Conservation (phyloP, 53 echinoderm and acorn worm genomes). For the Crossaster papposus region DNA sequence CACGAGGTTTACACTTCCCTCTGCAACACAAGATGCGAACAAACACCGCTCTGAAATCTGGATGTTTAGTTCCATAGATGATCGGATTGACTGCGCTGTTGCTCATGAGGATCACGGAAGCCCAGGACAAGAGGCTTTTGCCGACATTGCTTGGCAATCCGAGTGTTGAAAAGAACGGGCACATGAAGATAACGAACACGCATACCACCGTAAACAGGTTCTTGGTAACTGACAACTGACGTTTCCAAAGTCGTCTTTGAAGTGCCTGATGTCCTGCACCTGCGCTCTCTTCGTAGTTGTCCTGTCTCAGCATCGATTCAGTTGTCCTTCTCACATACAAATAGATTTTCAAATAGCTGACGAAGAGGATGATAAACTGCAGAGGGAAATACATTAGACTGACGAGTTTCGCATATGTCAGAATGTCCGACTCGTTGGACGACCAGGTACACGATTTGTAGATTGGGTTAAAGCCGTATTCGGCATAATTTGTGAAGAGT, state of each 20-base stretch:
- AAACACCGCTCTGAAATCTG: conserved; percentile 39
- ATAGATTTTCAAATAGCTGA: conserved; percentile 15
- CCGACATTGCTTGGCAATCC: not conserved
- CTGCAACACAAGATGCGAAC: not conserved
- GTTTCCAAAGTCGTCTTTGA: not conserved
- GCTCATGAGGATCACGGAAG: not conserved
- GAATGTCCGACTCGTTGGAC: not conserved
- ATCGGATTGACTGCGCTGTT: conserved; percentile 51
- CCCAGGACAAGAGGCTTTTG: not conserved
- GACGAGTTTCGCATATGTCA: not conserved
- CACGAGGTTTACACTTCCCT: not conserved
- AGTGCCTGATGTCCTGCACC: not conserved
- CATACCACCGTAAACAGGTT: conserved; percentile 11
- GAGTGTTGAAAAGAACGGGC: conserved; percentile 9
- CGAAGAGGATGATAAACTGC: conserved; percentile 14
- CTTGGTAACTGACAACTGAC: conserved; percentile 22
- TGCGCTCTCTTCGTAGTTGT: not conserved
- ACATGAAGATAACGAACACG: conserved; percentile 32
- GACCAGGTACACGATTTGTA: conserved; percentile 31
- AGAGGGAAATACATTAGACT: conserved; percentile 15
- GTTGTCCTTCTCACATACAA: conserved; percentile 26
- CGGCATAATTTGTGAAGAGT: conserved; percentile 63
- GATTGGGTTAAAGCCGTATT: conserved; percentile 56
- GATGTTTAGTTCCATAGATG: conserved; percentile 47
- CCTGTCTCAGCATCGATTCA: not conserved